Evolutionary conservation across 1,140 invertebrate genomes (phyloP).

Genomic region (Heliconius hewitsoni): DNA sequence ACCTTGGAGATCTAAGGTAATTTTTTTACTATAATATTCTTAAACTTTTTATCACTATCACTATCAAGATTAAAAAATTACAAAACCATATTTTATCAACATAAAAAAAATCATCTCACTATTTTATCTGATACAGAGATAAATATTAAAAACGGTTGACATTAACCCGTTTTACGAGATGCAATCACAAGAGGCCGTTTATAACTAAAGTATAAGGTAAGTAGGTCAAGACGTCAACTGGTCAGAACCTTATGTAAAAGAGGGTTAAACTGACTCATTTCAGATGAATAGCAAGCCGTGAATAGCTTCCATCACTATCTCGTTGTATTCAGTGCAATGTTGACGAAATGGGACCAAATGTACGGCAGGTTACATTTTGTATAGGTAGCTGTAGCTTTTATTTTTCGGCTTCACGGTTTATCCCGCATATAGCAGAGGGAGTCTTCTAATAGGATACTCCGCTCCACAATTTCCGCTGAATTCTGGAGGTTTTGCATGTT

Average conservation of each 20-base stretch:
- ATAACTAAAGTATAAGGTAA: conserved; percentile 31
- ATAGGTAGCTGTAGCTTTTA: neutral
- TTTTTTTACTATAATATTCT: too few relatives aligned
- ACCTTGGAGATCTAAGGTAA: too few relatives aligned
- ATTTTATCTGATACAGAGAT: neutral
- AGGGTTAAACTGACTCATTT: conserved; percentile 32
- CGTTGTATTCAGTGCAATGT: neutral
- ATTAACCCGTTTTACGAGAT: conserved; percentile 28
- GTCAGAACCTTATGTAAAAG: conserved; percentile 31
- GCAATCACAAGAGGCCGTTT: conserved; percentile 26
- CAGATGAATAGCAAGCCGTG: conserved; percentile 7
- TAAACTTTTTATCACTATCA: neutral
- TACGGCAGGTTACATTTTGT: neutral
- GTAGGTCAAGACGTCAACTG: conserved; percentile 35
- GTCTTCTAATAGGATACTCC: too few relatives aligned
- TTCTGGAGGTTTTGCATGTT: too few relatives aligned
- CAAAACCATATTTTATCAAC: too few relatives aligned
- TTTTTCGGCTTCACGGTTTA: too few relatives aligned
- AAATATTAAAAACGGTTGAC: conserved; percentile 28
- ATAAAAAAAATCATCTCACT: too few relatives aligned
- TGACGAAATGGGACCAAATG: neutral
- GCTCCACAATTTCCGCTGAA: too few relatives aligned
- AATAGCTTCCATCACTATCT: conserved; percentile 9
- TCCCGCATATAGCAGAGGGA: too few relatives aligned
- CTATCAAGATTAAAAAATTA: neutral